Percentiles rank a stretch among this genome's conserved stretches.
These are phyloP conservation scores for Pachyrhynchus sulphureomaculatus DNA, from an alignment of 1,140 invertebrate species.

Conservation along the genomic window DNA sequence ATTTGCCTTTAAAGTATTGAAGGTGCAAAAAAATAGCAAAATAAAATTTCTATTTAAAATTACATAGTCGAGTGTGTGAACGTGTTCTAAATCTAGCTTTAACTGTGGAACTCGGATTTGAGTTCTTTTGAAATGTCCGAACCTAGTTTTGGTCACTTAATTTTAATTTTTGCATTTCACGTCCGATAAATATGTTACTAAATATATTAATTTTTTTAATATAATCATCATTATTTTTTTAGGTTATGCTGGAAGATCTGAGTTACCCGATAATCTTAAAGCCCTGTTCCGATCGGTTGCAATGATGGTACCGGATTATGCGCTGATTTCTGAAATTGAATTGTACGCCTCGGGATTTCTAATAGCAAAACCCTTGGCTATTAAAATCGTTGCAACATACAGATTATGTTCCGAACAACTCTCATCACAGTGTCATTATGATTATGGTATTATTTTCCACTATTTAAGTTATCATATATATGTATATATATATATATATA, in stretches of 20 bases:
- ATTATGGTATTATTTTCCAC: constrained; percentile 69
- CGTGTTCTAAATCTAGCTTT: too few relatives aligned
- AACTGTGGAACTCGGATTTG: too few relatives aligned
- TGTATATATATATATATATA: constrained; percentile 38
- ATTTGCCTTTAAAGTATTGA: too few relatives aligned
- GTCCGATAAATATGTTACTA: too few relatives aligned
- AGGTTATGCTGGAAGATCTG: constrained; percentile 85
- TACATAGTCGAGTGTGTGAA: too few relatives aligned
- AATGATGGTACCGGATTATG: constrained; percentile 98
- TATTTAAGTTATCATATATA: constrained; percentile 66
- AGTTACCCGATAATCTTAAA: constrained; percentile 94
- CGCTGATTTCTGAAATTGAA: constrained; percentile 91
- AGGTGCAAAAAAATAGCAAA: too few relatives aligned
- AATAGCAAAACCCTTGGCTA: constrained; percentile 80
- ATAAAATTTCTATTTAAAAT: too few relatives aligned
- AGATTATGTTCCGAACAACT: constrained; percentile 91
- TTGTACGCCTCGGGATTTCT: constrained; percentile 93
- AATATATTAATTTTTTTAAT: too few relatives aligned
- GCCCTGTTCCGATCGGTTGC: constrained; percentile 93
- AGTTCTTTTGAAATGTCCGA: too few relatives aligned
- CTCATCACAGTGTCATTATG: constrained; percentile 93
- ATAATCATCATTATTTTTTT: neutral
- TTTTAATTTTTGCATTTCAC: too few relatives aligned
- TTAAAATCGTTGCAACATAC: constrained; percentile 95
- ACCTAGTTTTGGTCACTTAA: too few relatives aligned